These are phyloP conservation scores for Trichosurus vulpecula DNA, from an alignment of 2,797 vertebrate genomes.

Conservation along the genomic window DNA sequence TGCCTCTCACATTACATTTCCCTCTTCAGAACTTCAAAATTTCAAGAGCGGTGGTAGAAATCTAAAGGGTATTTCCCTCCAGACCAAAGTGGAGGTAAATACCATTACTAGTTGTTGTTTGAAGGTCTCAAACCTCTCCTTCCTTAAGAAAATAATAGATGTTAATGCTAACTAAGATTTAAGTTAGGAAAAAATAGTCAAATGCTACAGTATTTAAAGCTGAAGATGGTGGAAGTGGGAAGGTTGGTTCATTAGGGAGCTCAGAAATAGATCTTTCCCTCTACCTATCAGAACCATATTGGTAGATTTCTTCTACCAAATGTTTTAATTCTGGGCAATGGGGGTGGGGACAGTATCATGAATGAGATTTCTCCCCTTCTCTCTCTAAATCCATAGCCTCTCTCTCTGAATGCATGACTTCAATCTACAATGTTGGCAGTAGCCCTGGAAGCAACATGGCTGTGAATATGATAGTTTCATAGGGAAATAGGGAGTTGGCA, in stretches of 20 bases:
- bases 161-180: slow-evolving; percentile 23
- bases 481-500: neutral
- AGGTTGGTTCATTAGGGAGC: neutral
- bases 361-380: neutral
- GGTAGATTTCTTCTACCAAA: neutral
- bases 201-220: neutral
- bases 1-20: slow-evolving; percentile 19
- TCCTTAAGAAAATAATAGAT: neutral
- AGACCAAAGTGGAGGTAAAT: neutral
- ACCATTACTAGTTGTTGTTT: neutral
- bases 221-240: neutral
- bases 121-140: neutral
- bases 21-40: slow-evolving; percentile 22
- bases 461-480: neutral
- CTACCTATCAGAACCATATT: neutral
- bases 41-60: neutral
- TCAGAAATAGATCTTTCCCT: slow-evolving; percentile 24
- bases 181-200: neutral
- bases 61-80: neutral
- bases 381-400: neutral
- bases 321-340: neutral
- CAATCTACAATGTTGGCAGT: neutral
- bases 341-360: neutral
- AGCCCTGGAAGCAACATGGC: neutral
- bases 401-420: neutral